Evolutionary conservation across 2,113 vertebrate genomes (phyloP).

Genomic region (Pipa parva): DNA sequence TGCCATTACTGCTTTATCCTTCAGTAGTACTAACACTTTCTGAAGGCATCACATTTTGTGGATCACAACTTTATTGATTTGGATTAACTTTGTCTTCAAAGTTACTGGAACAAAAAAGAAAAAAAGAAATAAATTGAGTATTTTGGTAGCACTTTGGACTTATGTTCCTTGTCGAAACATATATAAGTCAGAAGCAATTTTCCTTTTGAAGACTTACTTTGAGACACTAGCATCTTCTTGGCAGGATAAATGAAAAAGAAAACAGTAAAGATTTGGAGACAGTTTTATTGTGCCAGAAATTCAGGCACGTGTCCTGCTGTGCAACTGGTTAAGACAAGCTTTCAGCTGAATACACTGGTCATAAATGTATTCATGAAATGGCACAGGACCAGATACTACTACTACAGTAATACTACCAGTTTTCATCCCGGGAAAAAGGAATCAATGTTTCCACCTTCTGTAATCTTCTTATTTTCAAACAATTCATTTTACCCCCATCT

Average conservation of each 20-base stretch:
- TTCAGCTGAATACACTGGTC: background rate
- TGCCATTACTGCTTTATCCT: too few relatives aligned
- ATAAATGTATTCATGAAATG: background rate
- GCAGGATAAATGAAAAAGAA: background rate
- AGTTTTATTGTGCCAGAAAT: constrained; percentile 14
- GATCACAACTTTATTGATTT: too few relatives aligned
- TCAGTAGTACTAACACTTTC: too few relatives aligned
- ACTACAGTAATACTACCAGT: background rate
- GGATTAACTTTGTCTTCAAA: too few relatives aligned
- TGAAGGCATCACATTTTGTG: too few relatives aligned
- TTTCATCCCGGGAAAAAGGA: background rate
- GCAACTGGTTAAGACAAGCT: background rate
- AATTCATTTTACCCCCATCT: background rate
- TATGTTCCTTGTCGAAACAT: too few relatives aligned
- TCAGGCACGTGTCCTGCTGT: background rate
- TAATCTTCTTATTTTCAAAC: background rate
- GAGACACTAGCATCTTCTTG: background rate
- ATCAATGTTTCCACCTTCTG: background rate
- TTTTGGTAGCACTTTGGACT: too few relatives aligned
- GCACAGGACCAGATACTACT: background rate
- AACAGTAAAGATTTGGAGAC: constrained; percentile 10
- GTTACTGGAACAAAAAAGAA: too few relatives aligned
- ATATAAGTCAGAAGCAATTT: background rate
- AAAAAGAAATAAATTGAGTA: too few relatives aligned
- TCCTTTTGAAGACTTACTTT: background rate